Conservation (phyloP, 64 coral and sea anemone species). For the Pocillopora damicornis region DNA sequence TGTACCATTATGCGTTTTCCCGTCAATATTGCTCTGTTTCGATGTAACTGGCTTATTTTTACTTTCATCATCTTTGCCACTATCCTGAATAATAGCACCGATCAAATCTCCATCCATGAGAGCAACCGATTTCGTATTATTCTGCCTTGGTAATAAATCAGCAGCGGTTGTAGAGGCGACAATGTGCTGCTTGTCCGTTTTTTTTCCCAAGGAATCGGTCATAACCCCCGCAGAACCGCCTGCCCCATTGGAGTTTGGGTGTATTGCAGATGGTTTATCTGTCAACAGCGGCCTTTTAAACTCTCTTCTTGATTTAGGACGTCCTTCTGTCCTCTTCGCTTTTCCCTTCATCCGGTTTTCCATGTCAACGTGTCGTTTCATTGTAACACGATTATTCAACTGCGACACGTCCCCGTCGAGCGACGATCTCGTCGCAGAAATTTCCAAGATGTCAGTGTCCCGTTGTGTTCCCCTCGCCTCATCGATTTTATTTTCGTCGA, state of each 20-base stretch:
- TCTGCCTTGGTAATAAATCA: conserved; percentile 17
- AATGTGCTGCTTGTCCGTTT: background rate
- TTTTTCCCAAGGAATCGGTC: background rate
- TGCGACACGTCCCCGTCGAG: background rate
- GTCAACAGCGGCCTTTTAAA: background rate
- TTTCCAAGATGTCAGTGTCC: background rate
- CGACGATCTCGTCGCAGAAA: background rate
- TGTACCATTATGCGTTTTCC: background rate
- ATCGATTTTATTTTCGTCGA: background rate
- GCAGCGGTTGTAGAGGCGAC: conserved; percentile 10
- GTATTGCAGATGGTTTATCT: background rate
- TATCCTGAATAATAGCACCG: conserved; percentile 35
- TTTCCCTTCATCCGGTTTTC: background rate
- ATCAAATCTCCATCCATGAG: conserved; percentile 50
- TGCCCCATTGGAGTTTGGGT: background rate
- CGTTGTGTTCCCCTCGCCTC: background rate
- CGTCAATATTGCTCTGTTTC: background rate
- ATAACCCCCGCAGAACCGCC: background rate
- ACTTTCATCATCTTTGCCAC: background rate
- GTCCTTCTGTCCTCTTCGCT: conserved; percentile 6
- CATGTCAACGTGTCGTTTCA: background rate
- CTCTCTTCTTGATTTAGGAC: conserved; percentile 9
- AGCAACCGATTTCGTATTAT: background rate
- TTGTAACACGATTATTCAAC: background rate
- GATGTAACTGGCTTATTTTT: background rate